Percentiles rank a stretch among this genome's conserved stretches.
phyloP scores from a whole-genome alignment of 2,113 vertebrate genomes.

The Podiceps cristatus region DNA sequence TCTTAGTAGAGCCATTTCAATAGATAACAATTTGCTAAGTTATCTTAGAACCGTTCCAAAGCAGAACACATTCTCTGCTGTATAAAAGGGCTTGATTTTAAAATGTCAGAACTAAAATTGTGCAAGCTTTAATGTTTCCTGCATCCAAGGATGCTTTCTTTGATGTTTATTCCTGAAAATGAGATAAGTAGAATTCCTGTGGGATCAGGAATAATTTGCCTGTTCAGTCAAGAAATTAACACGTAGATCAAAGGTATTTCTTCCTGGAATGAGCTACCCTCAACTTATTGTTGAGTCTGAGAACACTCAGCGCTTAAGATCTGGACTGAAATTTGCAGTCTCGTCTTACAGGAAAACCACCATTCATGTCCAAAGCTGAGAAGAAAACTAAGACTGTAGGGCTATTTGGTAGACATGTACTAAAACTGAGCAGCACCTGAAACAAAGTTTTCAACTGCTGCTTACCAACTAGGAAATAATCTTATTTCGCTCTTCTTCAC shows the following conservation, averaged over 20 bases:
- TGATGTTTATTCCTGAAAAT: not conserved
- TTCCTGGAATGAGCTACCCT: not conserved
- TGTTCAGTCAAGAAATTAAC: not conserved
- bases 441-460: not conserved
- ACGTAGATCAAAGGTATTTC: not conserved
- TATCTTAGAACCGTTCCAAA: not conserved
- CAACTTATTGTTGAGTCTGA: not conserved
- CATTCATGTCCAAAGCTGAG: not conserved
- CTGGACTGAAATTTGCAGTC: not conserved
- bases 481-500: not conserved
- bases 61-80: not conserved
- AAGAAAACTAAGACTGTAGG: not conserved
- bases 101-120: not conserved
- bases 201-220: not conserved
- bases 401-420: not conserved
- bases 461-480: not conserved
- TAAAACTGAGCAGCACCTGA: not conserved
- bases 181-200: not conserved
- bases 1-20: not conserved
- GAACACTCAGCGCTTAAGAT: not conserved
- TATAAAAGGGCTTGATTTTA: not conserved
- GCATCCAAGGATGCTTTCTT: not conserved
- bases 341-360: not conserved
- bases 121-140: not conserved
- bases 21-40: not conserved